Base-by-base conservation (phyloP, 2,113 vertebrate genomes). In the Podarcis cretensis region DNA sequence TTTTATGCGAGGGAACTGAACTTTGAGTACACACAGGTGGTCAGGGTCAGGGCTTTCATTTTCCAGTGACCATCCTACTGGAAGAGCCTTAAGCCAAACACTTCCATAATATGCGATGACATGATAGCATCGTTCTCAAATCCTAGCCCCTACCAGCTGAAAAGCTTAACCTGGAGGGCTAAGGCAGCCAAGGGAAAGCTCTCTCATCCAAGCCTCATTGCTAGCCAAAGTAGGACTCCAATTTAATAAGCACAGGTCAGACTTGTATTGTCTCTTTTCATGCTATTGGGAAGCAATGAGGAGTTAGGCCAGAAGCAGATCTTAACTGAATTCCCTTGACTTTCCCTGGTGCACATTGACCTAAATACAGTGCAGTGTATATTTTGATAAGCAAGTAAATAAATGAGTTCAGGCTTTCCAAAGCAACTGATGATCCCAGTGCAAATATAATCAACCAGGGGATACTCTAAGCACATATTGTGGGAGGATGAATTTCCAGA, bases 51-150 rank as follows among this genome's bases (percentile, higher is more conserved):
- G 57, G 20, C 71, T 84, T 87, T 87, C 89, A n/a, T 57, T 89
- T 89, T 88, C 78, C 90, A 69, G 25, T 89, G 83, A 78, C 84
- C 88, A 66, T 87, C 65, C 40, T 32, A 32, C 75, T 85, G 18
- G 2, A 68, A 83, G 80, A 92, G 80, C 83, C 93, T 40, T 23
- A 87, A 89, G 87, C 85, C 40, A 93, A 89, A 89, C 66, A 92
- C 91, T 88, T 93, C 84, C 83, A 30, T 9, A 80, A 69, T 78
- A 86, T 77, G 74, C 74, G 65, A 48, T 89, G 65, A 57, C 14
- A 10, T 37, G 6, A 65, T 73, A 85, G 84, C 63, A 37, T 23
- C 25, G 40, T 4, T n/a, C 23, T 73, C 86, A 89, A 40, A 43
- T 84, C 18, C 74, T 43, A 78, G 30, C 43, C 59, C 32, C 30